A percentile compares a stretch with the other conserved stretches of the same genome.
Conservation (phyloP, 2,888 invertebrate species). For the Nymphalis c-album region DNA sequence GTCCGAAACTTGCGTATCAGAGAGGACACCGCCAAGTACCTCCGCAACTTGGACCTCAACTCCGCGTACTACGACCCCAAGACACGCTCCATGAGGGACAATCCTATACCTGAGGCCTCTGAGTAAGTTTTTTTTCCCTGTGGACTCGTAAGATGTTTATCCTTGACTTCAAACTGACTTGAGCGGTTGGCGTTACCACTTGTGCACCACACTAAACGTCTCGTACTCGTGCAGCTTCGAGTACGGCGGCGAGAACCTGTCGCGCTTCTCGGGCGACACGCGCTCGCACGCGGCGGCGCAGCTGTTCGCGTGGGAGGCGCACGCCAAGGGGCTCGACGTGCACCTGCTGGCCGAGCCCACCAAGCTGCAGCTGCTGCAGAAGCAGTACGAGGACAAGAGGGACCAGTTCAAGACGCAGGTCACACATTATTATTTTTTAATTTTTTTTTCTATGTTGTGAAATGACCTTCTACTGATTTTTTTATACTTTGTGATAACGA, state of each 20-base stretch:
- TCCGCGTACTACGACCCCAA: conserved; percentile 99
- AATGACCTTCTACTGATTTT: background rate
- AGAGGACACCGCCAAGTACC: conserved; percentile 99
- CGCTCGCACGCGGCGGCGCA: conserved; percentile 94
- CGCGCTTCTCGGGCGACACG: conserved; percentile 96
- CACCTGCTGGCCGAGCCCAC: conserved; percentile 99
- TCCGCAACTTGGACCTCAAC: conserved; percentile 97
- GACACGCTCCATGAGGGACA: conserved; percentile 98
- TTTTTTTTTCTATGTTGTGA: no score
- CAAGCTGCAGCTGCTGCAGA: conserved; percentile 94
- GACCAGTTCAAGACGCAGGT: conserved; percentile 93
- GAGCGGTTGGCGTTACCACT: no score
- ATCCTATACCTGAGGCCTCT: conserved; percentile 88
- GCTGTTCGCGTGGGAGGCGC: conserved; percentile 98
- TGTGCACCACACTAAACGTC: background rate
- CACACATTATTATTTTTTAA: background rate
- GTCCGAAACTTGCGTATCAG: conserved; percentile 98
- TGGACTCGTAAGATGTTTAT: no score
- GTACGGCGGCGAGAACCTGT: conserved; percentile 98
- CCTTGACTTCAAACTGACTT: no score
- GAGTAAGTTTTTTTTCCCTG: conserved; percentile 76
- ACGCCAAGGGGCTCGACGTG: conserved; percentile 95
- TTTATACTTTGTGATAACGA: no score
- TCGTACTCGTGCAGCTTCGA: conserved; percentile 70
- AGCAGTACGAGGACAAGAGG: conserved; percentile 94